These are phyloP conservation scores for Macaria liturata DNA, from an alignment of 2,888 invertebrate species.

Conservation along the genomic window DNA sequence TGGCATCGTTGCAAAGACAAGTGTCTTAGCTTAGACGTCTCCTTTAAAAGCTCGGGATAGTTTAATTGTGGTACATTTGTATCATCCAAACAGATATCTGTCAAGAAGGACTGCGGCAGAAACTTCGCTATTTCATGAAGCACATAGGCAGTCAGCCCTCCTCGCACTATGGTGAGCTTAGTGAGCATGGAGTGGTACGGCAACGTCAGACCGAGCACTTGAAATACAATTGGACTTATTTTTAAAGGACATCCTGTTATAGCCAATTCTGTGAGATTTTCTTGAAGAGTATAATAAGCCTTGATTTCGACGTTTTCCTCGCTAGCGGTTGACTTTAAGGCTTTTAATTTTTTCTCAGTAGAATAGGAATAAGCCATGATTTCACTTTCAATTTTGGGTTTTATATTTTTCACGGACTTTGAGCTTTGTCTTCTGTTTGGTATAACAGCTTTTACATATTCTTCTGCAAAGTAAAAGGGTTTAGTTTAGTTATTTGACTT, in stretches of 20 bases:
- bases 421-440: constrained; percentile 1
- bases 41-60: constrained; percentile 50
- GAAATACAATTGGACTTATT: constrained; percentile 46
- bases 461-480: constrained; percentile 7
- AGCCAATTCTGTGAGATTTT: constrained; percentile 46
- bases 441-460: constrained; percentile 5
- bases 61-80: constrained; percentile 46
- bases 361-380: not conserved
- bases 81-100: constrained; percentile 57
- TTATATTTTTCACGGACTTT: constrained; percentile 10
- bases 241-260: constrained; percentile 34
- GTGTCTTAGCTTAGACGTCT: constrained; percentile 44
- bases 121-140: constrained; percentile 50
- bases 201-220: constrained; percentile 46
- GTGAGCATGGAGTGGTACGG: constrained; percentile 51
- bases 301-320: constrained; percentile 28
- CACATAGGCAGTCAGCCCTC: constrained; percentile 34
- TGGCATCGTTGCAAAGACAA: constrained; percentile 55
- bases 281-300: constrained; percentile 44
- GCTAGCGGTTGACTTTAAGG: not conserved
- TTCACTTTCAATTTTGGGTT: not conserved
- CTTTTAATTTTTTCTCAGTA: not conserved
- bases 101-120: constrained; percentile 52
- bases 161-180: constrained; percentile 45
- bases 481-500: no score